Conservation (phyloP, 2,797 vertebrate species). For the Anguilla obscura region DNA sequence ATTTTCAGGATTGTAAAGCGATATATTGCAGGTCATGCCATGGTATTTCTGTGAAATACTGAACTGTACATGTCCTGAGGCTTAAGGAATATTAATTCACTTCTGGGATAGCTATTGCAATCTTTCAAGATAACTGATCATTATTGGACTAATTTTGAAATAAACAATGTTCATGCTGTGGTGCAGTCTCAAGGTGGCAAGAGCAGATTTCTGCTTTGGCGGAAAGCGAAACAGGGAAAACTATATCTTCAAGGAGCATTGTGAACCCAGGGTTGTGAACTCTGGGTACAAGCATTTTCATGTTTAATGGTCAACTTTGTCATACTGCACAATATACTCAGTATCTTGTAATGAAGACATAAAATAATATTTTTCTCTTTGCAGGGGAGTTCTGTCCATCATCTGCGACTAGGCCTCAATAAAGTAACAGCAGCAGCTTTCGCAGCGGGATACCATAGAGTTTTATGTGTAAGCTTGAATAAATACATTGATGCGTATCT, state of each 20-base stretch:
- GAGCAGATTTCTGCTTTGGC: neutral
- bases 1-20: neutral
- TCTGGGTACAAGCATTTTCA: neutral
- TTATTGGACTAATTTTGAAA: neutral
- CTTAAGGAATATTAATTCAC: neutral
- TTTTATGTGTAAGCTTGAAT: slow-evolving; percentile 1
- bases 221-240: neutral
- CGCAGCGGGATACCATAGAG: neutral
- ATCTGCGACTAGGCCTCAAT: neutral
- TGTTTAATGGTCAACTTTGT: neutral
- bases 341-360: neutral
- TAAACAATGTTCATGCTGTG: neutral
- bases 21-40: neutral
- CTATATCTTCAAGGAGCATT: neutral
- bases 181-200: neutral
- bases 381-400: neutral
- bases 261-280: neutral
- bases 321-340: neutral
- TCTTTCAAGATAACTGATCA: neutral
- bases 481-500: neutral
- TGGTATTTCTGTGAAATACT: neutral
- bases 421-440: neutral
- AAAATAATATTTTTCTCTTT: slow-evolving; percentile 1
- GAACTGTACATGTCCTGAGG: neutral
- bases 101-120: neutral